Conservation (phyloP, 2,888 invertebrate genomes). For the Shargacucullia verbasci region DNA sequence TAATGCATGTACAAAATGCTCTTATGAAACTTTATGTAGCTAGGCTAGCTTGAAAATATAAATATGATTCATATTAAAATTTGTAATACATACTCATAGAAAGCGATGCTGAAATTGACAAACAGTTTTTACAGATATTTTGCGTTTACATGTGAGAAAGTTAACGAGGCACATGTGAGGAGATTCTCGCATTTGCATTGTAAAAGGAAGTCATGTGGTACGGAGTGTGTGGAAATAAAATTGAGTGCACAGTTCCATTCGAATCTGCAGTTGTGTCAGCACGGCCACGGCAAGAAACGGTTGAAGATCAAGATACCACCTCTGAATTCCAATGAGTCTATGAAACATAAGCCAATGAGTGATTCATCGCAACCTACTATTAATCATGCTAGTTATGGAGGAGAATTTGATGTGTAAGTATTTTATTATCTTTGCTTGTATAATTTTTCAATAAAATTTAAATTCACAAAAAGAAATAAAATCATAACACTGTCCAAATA, state of each 20-base stretch:
- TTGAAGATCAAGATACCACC: conserved; percentile 65
- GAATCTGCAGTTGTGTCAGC: conserved; percentile 60
- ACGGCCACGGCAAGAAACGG: conserved; percentile 67
- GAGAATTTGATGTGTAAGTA: conserved; percentile 78
- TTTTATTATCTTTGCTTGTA: no score
- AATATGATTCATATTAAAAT: conserved; percentile 63
- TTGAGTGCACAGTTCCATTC: conserved; percentile 53
- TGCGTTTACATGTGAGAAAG: conserved; percentile 73
- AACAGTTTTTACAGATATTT: conserved; percentile 85
- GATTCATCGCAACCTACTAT: conserved; percentile 70
- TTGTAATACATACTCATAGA: conserved; percentile 66
- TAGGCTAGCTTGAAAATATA: conserved; percentile 58
- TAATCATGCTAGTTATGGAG: conserved; percentile 73
- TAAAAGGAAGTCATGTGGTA: conserved; percentile 70
- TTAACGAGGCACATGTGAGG: conserved; percentile 71
- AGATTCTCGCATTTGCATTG: conserved; percentile 68
- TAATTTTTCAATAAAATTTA: no score
- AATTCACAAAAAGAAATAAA: no score
- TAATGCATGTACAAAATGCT: conserved; percentile 65
- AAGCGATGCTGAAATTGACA: conserved; percentile 86
- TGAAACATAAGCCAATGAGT: conserved; percentile 73
- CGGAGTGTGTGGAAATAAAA: conserved; percentile 44
- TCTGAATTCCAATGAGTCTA: conserved; percentile 64
- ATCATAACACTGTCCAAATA: no score
- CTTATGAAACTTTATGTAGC: conserved; percentile 58